Evolutionary conservation across 2,113 vertebrate species (phyloP).

Genomic region (Gavia stellata): DNA sequence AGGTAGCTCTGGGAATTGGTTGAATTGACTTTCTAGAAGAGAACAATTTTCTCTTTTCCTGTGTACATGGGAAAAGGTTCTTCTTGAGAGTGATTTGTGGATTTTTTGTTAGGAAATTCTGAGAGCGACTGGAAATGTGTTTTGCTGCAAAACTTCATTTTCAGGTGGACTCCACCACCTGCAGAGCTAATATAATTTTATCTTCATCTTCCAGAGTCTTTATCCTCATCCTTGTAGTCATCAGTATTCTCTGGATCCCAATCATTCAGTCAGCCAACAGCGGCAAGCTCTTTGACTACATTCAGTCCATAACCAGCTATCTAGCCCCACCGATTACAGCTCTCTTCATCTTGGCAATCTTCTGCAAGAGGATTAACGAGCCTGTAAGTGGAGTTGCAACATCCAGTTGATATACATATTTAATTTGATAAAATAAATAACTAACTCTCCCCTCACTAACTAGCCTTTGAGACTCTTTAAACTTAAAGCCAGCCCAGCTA

Average conservation of each 20-base stretch:
- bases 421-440: background rate
- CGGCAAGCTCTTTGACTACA: constrained; percentile 92
- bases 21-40: background rate
- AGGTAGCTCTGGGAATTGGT: background rate
- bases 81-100: background rate
- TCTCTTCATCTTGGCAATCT: constrained; percentile 90
- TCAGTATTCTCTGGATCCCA: constrained; percentile 95
- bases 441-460: background rate
- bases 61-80: background rate
- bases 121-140: background rate
- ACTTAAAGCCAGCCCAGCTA: background rate
- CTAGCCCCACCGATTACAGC: constrained; percentile 90
- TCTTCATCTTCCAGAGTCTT: constrained; percentile 77
- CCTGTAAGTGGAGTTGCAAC: constrained; percentile 71
- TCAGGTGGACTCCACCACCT: background rate
- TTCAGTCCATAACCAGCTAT: constrained; percentile 90
- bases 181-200: background rate
- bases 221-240: constrained; percentile 79
- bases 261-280: constrained; percentile 91
- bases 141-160: background rate
- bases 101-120: background rate
- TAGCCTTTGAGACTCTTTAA: background rate
- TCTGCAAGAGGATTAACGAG: constrained; percentile 91
- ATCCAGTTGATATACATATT: background rate
- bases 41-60: background rate